These are phyloP conservation scores for Amphimedon queenslandica DNA, from an alignment of 37 sponge, comb jelly and placozoan genomes.

Conservation along the genomic window DNA sequence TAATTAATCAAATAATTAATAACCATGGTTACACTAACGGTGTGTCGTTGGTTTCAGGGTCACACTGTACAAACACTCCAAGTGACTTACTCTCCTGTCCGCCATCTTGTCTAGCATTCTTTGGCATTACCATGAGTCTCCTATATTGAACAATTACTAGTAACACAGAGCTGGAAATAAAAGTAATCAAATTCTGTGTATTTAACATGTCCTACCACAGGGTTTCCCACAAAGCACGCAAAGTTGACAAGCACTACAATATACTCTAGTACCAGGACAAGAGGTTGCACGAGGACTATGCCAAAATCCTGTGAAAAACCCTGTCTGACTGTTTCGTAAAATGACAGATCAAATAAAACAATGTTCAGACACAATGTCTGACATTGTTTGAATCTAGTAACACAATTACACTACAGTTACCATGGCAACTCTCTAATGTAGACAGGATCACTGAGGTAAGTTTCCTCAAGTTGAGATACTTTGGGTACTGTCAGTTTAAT, in stretches of 20 bases:
- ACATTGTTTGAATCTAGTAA: too few species aligned
- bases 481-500: constrained; percentile 21
- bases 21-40: constrained; percentile 17
- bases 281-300: too few species aligned
- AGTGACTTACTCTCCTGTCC: constrained; percentile 41
- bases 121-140: constrained; percentile 79
- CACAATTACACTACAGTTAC: too few species aligned
- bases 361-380: too few species aligned
- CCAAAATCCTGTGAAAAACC: too few species aligned
- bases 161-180: neutral
- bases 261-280: neutral
- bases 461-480: constrained; percentile 28
- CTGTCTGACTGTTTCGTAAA: too few species aligned
- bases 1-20: neutral
- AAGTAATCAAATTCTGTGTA: neutral
- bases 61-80: constrained; percentile 95
- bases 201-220: neutral
- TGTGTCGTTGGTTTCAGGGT: constrained; percentile 67
- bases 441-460: constrained; percentile 53
- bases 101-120: constrained; percentile 32
- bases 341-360: too few species aligned
- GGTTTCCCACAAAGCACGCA: neutral
- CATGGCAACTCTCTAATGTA: constrained; percentile 86
- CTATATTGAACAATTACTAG: constrained; percentile 23
- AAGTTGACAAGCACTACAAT: neutral